A percentile compares a stretch with the other conserved stretches of the same genome.
phyloP scores from a whole-genome alignment of 1,140 invertebrate genomes.

The Caenorhabditis brenneri region DNA sequence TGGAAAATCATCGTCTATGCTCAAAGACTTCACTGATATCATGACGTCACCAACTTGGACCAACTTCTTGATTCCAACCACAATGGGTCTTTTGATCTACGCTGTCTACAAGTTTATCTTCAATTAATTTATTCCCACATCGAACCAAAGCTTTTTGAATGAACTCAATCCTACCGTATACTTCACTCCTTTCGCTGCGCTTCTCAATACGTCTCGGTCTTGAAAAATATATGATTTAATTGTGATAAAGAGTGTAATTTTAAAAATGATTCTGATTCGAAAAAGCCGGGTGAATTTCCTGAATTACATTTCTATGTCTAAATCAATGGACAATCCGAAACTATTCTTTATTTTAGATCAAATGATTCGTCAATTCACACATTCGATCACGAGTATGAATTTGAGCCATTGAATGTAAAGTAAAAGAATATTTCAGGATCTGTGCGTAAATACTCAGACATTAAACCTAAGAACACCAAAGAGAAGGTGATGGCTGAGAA shows the following conservation, averaged over 20 bases:
- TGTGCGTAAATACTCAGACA: neutral
- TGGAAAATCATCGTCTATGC: neutral
- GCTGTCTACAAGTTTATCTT: conserved; percentile 59
- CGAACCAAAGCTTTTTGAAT: neutral
- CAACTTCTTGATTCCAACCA: conserved; percentile 69
- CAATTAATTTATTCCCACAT: neutral
- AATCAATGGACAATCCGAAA: too few relatives aligned
- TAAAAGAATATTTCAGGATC: neutral
- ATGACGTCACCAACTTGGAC: conserved; percentile 63
- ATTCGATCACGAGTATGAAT: neutral
- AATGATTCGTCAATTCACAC: neutral
- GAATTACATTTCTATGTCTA: too few relatives aligned
- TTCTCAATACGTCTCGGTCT: neutral
- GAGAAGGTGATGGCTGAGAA: conserved; percentile 43
- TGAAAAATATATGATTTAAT: neutral
- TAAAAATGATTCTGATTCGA: too few relatives aligned
- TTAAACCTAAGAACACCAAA: neutral
- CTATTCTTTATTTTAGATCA: neutral
- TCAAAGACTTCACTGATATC: conserved; percentile 14
- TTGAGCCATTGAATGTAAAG: neutral
- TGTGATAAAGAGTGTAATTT: too few relatives aligned
- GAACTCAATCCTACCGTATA: neutral
- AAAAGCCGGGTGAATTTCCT: too few relatives aligned
- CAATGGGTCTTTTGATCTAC: conserved; percentile 64
- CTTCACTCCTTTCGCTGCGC: neutral